Evolutionary conservation across 2,888 invertebrate genomes (phyloP), one percentile per base, ranked within the genome.

Genomic region (Rhingia campestris): DNA sequence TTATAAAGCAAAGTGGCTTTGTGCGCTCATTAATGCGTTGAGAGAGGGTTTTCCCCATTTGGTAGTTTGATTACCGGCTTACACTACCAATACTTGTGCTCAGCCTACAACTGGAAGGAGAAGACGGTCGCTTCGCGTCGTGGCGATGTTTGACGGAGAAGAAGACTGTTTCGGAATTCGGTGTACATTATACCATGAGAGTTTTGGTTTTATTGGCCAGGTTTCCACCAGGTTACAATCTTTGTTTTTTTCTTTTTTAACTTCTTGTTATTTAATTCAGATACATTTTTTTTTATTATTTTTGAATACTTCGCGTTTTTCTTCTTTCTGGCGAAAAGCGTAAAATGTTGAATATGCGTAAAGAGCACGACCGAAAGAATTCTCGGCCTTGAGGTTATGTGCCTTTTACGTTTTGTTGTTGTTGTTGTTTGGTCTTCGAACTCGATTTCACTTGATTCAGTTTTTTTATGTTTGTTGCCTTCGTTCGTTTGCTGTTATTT

Each of bases 311-410:
- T 39, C 9, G 39, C 37, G 10, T 39, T 30, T 35, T 45, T 66
- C 64, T 66, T 72, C 30, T 66, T 72, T 30, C 41, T 76, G 58
- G 59, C 76, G 53, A 76, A 64, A 75, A 64, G 56, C 54, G 41
- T 49, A 66, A 81, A 61, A 39, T 35, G 81, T 76, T 72, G 66
- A 76, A 76, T 81, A 81, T 81, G 81, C 81, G 76, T 81, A 81
- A 76, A 81, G 76, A 81, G 76, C 81, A 76, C 76, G 81, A 72
- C 81, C 66, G 61, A 81, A 81, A 76, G 66, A 81, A 76, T 81
- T 81, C 76, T 67, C 76, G 81, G 81, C 81, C 81, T 76, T 81
- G 81, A 81, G 66, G 81, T 76, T 81, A 72, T 72, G 39, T 64
- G 53, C 66, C 66, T 14, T 39, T 61, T 56, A 39, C 45, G 3